These are phyloP conservation scores for Alcis repandata DNA, from an alignment of 2,888 invertebrate genomes.

Conservation along the genomic window DNA sequence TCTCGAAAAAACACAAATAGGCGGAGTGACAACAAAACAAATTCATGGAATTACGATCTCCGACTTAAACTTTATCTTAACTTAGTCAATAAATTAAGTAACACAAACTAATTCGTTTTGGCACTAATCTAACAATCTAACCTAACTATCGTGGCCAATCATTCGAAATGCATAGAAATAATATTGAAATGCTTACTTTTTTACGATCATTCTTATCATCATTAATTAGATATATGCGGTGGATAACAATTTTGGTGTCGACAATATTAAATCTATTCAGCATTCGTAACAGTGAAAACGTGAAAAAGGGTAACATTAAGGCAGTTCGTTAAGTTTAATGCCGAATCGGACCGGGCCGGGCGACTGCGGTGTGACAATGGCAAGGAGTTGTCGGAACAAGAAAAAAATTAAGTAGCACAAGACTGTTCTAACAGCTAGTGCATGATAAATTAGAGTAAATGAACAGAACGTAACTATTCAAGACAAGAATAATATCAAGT, in stretches of 20 bases:
- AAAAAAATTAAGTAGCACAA: background rate
- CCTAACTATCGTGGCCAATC: slow-evolving; percentile 53
- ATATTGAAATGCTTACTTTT: slow-evolving; percentile 37
- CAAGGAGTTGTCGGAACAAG: slow-evolving; percentile 1
- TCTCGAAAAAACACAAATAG: slow-evolving; percentile 60
- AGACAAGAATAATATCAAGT: background rate
- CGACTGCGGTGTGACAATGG: background rate
- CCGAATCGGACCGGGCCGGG: slow-evolving; percentile 1
- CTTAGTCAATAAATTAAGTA: slow-evolving; percentile 81
- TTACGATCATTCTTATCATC: slow-evolving; percentile 34
- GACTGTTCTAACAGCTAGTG: background rate
- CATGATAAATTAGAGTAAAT: background rate
- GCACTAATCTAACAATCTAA: slow-evolving; percentile 76
- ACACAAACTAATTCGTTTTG: slow-evolving; percentile 74
- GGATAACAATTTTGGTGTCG: slow-evolving; percentile 44
- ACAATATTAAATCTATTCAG: slow-evolving; percentile 23
- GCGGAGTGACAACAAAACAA: slow-evolving; percentile 69
- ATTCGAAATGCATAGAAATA: slow-evolving; percentile 62
- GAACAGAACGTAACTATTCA: background rate
- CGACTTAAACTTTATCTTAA: slow-evolving; percentile 51
- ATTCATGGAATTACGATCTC: slow-evolving; percentile 62
- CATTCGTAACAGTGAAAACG: slow-evolving; percentile 35
- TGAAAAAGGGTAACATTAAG: slow-evolving; percentile 33
- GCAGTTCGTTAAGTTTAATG: slow-evolving; percentile 22
- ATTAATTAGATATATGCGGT: slow-evolving; percentile 34